These are phyloP conservation scores for Muraenolepis orangiensis DNA, from an alignment of 2,797 vertebrate species.

Conservation along the genomic window DNA sequence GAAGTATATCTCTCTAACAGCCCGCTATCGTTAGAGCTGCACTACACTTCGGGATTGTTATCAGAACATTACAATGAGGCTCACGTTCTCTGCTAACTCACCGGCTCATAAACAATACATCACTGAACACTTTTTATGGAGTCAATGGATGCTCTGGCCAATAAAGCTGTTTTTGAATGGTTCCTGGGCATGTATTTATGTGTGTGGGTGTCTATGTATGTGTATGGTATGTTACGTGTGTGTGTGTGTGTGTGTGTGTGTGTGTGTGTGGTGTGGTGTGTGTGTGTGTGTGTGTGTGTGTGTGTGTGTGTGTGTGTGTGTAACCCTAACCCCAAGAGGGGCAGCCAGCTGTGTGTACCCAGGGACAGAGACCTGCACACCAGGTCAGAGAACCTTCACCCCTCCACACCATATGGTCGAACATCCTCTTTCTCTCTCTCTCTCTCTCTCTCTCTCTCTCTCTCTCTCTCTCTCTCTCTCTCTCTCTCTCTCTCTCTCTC, in stretches of 20 bases:
- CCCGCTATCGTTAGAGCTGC: constrained; percentile 15
- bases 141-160: constrained; percentile 30
- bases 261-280: constrained; percentile 21
- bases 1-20: constrained; percentile 8
- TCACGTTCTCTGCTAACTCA: constrained; percentile 30
- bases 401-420: constrained; percentile 6
- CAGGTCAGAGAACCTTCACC: constrained; percentile 40
- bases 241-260: constrained; percentile 54
- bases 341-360: constrained; percentile 53
- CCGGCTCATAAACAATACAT: constrained; percentile 28
- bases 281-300: constrained; percentile 4
- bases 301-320: constrained; percentile 55
- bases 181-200: constrained; percentile 11
- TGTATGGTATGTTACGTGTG: constrained; percentile 4
- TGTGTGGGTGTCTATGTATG: constrained; percentile 15
- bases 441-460: neutral
- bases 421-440: neutral
- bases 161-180: constrained; percentile 15
- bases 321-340: too few relatives aligned
- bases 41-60: constrained; percentile 41
- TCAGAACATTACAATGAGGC: constrained; percentile 24
- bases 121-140: constrained; percentile 25
- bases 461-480: constrained; percentile 4
- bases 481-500: constrained; percentile 10
- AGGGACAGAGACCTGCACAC: constrained; percentile 36